Percentiles rank a stretch among this genome's conserved stretches.
Conservation (phyloP, 2,113 vertebrate genomes). For the Ptilonorhynchus violaceus region DNA sequence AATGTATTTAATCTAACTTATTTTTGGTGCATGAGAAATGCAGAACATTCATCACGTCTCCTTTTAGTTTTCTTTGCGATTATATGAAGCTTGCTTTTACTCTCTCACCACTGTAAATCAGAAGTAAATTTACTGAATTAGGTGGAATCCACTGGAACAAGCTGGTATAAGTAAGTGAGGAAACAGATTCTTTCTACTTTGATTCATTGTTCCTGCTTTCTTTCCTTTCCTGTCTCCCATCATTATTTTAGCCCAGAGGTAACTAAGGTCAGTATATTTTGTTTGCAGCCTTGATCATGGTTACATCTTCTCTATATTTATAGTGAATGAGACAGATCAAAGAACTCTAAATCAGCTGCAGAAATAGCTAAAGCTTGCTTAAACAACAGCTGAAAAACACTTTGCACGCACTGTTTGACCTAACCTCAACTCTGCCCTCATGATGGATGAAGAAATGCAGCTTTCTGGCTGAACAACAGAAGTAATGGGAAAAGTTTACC, state of each 20-base stretch:
- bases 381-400: slow-evolving; percentile 37
- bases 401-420: slow-evolving; percentile 25
- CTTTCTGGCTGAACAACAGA: slow-evolving; percentile 13
- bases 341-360: slow-evolving; percentile 38
- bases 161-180: neutral
- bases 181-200: neutral
- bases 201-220: neutral
- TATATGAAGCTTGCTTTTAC: neutral
- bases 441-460: slow-evolving; percentile 29
- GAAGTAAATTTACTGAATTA: neutral
- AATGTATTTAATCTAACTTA: neutral
- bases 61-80: neutral
- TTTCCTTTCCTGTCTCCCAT: neutral
- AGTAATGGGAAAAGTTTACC: neutral
- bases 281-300: neutral
- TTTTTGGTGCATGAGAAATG: neutral
- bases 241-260: slow-evolving; percentile 22
- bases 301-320: slow-evolving; percentile 43
- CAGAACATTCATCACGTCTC: neutral
- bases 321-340: slow-evolving; percentile 36
- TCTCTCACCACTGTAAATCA: neutral
- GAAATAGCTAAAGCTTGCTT: slow-evolving; percentile 46
- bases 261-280: slow-evolving; percentile 32
- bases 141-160: neutral
- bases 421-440: slow-evolving; percentile 37